Base-by-base conservation (phyloP, 2,113 vertebrate genomes). In the Megalops atlanticus region DNA sequence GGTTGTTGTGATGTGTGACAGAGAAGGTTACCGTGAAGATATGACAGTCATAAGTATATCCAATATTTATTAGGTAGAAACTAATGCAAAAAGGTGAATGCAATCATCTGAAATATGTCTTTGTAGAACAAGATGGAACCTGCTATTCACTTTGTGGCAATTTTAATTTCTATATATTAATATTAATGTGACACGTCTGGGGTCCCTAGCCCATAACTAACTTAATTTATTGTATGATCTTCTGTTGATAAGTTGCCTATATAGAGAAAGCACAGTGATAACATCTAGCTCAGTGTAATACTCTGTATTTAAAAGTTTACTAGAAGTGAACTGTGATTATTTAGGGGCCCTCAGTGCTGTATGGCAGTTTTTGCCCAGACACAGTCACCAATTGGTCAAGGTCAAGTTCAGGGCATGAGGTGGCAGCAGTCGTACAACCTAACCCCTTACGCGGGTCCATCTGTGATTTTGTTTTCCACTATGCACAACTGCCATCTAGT, bases 361-460 rank as follows among this genome's bases (percentile, higher is more conserved):
- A 31, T 64, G n/a, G 24, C 58, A 64, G n/a, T 64, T 27, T 31
- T n/a, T 64, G n/a, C 58, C 58, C 58, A 64, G 58, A 64, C 58
- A 81, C 16, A 41, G 35, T 33, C 40, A 81, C 45, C 69, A 78
- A 16, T 76, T 39, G 72, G 84, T 83, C 83, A 88, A 86, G 92
- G 92, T 95, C 92, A 93, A 92, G 91, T 93, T 93, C 88, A 92
- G 91, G 91, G 86, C 91, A 91, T 4, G 85, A 82, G 81, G 78
- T 72, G 86, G 87, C 86, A 27, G n/a, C 77, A 82, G 80, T n/a
- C n/a, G n/a, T n/a, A 80, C 49, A 83, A 74, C 86, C 80, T 80
- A 72, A 76, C 47, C 82, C n/a, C 58, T 5, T 24, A 11, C 31
- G 3, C n/a, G 58, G 24, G n/a, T n/a, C 58, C 21, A 2, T n/a